These are phyloP conservation scores for Penaeus indicus DNA, from an alignment of 1,140 invertebrate species.

Conservation along the genomic window DNA sequence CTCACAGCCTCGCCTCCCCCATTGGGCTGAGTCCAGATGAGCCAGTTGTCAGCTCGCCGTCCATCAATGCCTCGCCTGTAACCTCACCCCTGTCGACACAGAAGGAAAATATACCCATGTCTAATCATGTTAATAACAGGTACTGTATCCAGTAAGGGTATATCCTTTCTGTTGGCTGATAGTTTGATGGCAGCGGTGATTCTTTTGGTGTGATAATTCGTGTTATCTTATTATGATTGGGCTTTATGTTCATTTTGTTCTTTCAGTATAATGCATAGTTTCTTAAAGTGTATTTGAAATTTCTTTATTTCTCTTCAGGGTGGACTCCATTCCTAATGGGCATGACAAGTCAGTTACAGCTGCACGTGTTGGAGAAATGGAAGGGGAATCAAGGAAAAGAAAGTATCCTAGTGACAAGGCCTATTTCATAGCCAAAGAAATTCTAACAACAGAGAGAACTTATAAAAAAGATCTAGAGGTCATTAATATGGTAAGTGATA, in stretches of 20 bases:
- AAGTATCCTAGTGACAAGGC: constrained; percentile 82
- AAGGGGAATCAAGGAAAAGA: constrained; percentile 54
- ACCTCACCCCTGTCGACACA: constrained; percentile 36
- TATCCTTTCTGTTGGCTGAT: too few relatives aligned
- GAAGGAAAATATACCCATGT: constrained; percentile 56
- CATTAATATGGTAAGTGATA: constrained; percentile 81
- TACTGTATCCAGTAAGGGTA: background rate
- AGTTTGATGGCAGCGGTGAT: too few relatives aligned
- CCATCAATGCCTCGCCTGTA: constrained; percentile 22
- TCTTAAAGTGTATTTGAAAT: too few relatives aligned
- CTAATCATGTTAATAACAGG: constrained; percentile 59
- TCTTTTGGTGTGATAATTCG: too few relatives aligned
- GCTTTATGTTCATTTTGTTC: too few relatives aligned
- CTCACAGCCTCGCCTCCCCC: background rate
- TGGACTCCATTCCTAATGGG: constrained; percentile 53
- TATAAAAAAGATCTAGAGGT: constrained; percentile 96
- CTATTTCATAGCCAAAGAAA: constrained; percentile 94
- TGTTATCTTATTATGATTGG: too few relatives aligned
- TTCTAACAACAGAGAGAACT: constrained; percentile 95
- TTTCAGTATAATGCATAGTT: too few relatives aligned
- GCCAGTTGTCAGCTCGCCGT: background rate
- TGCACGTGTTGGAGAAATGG: constrained; percentile 45
- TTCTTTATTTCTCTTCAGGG: constrained; percentile 17
- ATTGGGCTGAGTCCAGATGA: background rate
- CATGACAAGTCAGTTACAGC: constrained; percentile 48